Percentiles rank a stretch among this genome's conserved stretches.
Conservation (phyloP, 2,888 invertebrate species). For the Tridacna crocea region DNA sequence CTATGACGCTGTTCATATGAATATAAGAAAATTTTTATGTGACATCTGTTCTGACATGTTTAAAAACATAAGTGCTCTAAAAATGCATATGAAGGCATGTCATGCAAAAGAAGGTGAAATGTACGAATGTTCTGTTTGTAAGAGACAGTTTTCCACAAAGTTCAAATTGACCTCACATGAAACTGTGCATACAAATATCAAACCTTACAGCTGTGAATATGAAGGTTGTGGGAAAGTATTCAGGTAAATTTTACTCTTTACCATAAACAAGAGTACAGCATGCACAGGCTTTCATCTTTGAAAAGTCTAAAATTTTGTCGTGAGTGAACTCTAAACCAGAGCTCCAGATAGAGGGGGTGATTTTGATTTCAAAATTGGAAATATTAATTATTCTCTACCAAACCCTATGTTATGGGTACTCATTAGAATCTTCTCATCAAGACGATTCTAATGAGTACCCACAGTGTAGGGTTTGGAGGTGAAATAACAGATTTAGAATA, state of each 20-base stretch:
- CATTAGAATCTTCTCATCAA: too few species aligned
- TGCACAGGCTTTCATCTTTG: too few species aligned
- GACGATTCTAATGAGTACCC: too few species aligned
- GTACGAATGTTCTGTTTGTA: conserved; percentile 1
- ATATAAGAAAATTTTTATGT: conserved; percentile 24
- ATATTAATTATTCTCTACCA: too few species aligned
- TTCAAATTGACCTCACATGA: conserved; percentile 24
- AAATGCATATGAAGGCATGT: conserved; percentile 1
- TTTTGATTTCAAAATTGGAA: too few species aligned
- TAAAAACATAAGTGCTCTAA: conserved; percentile 19
- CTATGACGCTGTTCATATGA: conserved; percentile 6
- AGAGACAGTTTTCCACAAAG: conserved; percentile 26
- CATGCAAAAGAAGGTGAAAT: neutral
- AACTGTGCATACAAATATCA: conserved; percentile 30
- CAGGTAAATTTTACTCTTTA: conserved; percentile 29
- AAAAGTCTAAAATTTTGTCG: too few species aligned
- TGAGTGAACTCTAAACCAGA: too few species aligned
- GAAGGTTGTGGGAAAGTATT: conserved; percentile 44
- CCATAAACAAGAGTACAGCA: too few species aligned
- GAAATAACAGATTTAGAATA: too few species aligned
- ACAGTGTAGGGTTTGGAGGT: too few species aligned
- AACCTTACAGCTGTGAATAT: conserved; percentile 24
- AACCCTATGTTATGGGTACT: too few species aligned
- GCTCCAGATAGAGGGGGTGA: too few species aligned
- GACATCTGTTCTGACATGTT: conserved; percentile 12